phyloP scores from a whole-genome alignment of 2,888 invertebrate species.

The Lepeophtheirus nordmannii region DNA sequence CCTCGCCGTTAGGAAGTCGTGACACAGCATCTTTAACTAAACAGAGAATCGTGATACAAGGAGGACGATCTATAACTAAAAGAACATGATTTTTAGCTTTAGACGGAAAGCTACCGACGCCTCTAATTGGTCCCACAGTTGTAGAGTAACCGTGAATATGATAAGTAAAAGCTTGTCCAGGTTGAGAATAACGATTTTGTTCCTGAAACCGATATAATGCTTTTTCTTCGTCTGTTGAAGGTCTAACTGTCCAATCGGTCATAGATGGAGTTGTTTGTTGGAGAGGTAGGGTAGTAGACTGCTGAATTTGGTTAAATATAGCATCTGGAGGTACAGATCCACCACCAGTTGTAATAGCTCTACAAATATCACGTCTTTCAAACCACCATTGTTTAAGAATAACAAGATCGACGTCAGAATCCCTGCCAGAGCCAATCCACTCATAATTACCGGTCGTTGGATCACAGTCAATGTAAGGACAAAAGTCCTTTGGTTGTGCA shows the following conservation, averaged over 20 bases:
- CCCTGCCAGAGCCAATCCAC: conserved; percentile 87
- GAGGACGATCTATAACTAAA: conserved; percentile 62
- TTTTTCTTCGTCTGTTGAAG: conserved; percentile 1
- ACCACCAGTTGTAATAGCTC: conserved; percentile 18
- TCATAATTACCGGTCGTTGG: conserved; percentile 47
- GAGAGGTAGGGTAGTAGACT: background rate
- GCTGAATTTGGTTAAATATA: no score
- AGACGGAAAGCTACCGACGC: conserved; percentile 47
- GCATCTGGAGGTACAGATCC: background rate
- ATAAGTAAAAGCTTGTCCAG: conserved; percentile 81
- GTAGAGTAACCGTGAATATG: conserved; percentile 68
- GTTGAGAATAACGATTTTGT: conserved; percentile 62
- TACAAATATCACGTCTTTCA: conserved; percentile 26
- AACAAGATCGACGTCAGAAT: conserved; percentile 60
- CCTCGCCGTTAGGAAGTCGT: conserved; percentile 82
- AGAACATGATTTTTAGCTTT: conserved; percentile 69
- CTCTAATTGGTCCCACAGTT: conserved; percentile 65
- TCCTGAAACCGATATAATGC: conserved; percentile 52
- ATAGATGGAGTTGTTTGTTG: conserved; percentile 45
- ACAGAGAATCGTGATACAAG: conserved; percentile 75
- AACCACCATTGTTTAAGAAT: conserved; percentile 66
- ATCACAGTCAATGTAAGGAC: conserved; percentile 73
- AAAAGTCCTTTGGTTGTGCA: conserved; percentile 62
- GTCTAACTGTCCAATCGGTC: conserved; percentile 38
- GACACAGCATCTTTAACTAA: conserved; percentile 86